Conservation (phyloP, 2,113 vertebrate species). For the Spea bombifrons region DNA sequence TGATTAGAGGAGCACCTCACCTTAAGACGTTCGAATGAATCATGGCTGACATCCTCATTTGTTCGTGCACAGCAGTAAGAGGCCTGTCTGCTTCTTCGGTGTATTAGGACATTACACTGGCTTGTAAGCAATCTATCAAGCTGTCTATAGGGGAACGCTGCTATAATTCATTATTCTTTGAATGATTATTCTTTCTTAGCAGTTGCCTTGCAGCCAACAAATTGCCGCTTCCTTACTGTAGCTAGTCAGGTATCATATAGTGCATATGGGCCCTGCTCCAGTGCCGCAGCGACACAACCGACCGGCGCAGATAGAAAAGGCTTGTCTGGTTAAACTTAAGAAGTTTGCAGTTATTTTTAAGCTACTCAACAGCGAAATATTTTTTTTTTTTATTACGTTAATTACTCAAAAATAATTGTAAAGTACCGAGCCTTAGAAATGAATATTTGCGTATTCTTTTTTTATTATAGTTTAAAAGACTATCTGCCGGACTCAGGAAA, state of each 20-base stretch:
- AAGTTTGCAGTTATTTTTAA: too few relatives aligned
- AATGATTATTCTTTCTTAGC: constrained; percentile 45
- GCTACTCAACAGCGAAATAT: too few relatives aligned
- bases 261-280: too few relatives aligned
- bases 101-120: constrained; percentile 44
- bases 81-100: constrained; percentile 42
- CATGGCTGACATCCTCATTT: constrained; percentile 55
- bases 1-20: constrained; percentile 62
- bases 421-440: too few relatives aligned
- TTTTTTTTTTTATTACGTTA: too few relatives aligned
- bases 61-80: constrained; percentile 49
- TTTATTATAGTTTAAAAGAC: too few relatives aligned
- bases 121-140: constrained; percentile 47
- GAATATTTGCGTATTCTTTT: too few relatives aligned
- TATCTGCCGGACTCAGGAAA: too few relatives aligned
- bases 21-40: constrained; percentile 66
- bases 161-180: constrained; percentile 45
- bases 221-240: neutral
- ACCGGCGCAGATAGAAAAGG: too few relatives aligned
- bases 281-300: too few relatives aligned
- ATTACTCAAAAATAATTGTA: too few relatives aligned
- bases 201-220: constrained; percentile 27
- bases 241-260: neutral
- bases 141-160: constrained; percentile 46
- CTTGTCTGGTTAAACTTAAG: too few relatives aligned